These are phyloP conservation scores for Manis crassicaudata DNA, from an alignment of 2,797 vertebrate species.

Conservation along the genomic window DNA sequence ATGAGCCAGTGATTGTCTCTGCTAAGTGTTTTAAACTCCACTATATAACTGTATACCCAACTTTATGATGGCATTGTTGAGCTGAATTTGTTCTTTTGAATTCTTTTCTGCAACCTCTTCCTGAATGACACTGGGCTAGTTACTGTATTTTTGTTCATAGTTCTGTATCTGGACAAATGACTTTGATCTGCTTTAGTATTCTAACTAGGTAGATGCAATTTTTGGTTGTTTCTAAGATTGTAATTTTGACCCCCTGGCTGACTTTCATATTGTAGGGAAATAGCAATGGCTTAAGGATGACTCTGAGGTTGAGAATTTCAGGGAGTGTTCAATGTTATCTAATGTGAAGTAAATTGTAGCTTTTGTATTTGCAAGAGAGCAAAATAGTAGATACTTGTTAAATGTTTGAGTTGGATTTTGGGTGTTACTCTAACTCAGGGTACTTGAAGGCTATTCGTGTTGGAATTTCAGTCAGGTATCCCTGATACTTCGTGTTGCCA, in stretches of 20 bases:
- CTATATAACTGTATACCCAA: neutral
- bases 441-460: neutral
- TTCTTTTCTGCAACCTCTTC: constrained; percentile 31
- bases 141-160: neutral
- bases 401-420: constrained; percentile 3
- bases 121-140: neutral
- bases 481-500: neutral
- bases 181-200: constrained; percentile 16
- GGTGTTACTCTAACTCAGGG: neutral
- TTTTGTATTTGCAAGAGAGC: neutral
- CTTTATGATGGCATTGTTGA: neutral
- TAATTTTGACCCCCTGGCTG: neutral
- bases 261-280: constrained; percentile 21
- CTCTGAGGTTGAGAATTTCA: constrained; percentile 43
- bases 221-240: constrained; percentile 3
- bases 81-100: constrained; percentile 50
- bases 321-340: neutral
- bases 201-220: constrained; percentile 41
- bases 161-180: neutral
- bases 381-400: neutral
- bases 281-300: constrained; percentile 1
- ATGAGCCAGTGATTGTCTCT: neutral
- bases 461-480: neutral
- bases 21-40: neutral
- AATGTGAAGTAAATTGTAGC: constrained; percentile 25